Evolutionary conservation across 1,140 invertebrate genomes (phyloP).

Genomic region (Drosophila lacertosa): DNA sequence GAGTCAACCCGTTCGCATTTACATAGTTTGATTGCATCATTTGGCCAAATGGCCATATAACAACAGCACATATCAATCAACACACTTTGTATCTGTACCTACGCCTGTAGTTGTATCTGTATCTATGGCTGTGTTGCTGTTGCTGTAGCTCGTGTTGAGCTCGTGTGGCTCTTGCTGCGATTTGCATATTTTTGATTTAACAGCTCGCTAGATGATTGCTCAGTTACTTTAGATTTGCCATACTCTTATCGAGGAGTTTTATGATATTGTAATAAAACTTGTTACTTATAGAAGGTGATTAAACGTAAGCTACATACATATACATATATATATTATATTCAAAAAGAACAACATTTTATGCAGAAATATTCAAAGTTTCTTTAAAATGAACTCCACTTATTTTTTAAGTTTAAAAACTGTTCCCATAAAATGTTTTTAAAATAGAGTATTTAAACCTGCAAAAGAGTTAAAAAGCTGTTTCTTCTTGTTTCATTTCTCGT

Average conservation of each 20-base stretch:
- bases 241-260: neutral
- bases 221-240: slow-evolving; percentile 8
- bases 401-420: too few relatives aligned
- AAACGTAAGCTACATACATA: neutral
- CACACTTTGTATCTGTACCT: slow-evolving; percentile 35
- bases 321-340: too few relatives aligned
- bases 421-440: neutral
- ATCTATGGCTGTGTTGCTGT: slow-evolving; percentile 11
- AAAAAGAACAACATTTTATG: too few relatives aligned
- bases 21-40: slow-evolving; percentile 81
- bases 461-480: too few relatives aligned
- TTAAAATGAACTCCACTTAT: too few relatives aligned
- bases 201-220: slow-evolving; percentile 61
- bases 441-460: neutral
- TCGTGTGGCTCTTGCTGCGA: slow-evolving; percentile 55
- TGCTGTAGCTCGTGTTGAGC: slow-evolving; percentile 31
- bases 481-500: slow-evolving; percentile 4
- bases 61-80: slow-evolving; percentile 81
- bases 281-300: too few relatives aligned
- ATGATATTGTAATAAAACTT: neutral
- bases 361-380: too few relatives aligned
- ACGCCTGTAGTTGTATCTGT: slow-evolving; percentile 20
- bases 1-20: slow-evolving; percentile 72
- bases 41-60: slow-evolving; percentile 78
- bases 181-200: slow-evolving; percentile 83